These are phyloP conservation scores for Nannoperca obscura DNA, from an alignment of 2,797 vertebrate species.

Conservation along the genomic window DNA sequence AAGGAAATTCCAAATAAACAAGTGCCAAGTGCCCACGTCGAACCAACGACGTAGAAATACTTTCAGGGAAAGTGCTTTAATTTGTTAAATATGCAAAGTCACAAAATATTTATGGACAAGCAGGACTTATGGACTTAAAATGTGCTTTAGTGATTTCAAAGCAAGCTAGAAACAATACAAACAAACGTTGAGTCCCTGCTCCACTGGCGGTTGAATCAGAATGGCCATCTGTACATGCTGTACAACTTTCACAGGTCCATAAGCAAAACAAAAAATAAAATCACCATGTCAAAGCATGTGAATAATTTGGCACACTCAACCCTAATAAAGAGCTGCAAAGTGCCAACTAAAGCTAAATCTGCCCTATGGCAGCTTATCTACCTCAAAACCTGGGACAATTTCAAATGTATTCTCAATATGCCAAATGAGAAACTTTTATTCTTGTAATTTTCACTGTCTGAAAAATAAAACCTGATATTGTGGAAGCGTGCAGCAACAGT, in stretches of 20 bases:
- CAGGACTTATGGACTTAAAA: conserved; percentile 47
- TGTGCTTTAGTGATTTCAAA: conserved; percentile 49
- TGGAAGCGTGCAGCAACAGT: conserved; percentile 25
- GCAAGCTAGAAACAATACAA: conserved; percentile 44
- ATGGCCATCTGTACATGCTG: conserved; percentile 38
- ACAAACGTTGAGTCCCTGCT: conserved; percentile 38
- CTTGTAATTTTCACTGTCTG: conserved; percentile 41
- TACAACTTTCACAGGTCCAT: conserved; percentile 37
- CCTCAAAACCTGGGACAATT: conserved; percentile 52
- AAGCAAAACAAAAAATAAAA: conserved; percentile 21
- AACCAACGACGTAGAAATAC: conserved; percentile 39
- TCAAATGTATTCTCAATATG: conserved; percentile 46
- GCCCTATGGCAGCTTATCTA: conserved; percentile 50
- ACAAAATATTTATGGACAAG: conserved; percentile 51
- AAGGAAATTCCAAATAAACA: conserved; percentile 58
- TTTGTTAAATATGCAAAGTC: conserved; percentile 62
- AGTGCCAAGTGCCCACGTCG: conserved; percentile 46
- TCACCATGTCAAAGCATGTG: conserved; percentile 32
- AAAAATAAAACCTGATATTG: conserved; percentile 40
- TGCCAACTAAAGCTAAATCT: conserved; percentile 57
- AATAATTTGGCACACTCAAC: conserved; percentile 51
- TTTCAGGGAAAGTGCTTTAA: conserved; percentile 45
- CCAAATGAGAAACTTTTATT: conserved; percentile 47
- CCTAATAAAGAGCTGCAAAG: conserved; percentile 65
- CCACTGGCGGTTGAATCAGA: conserved; percentile 28